These are phyloP conservation scores for Apodemia zela DNA, from an alignment of 2,888 invertebrate genomes.

Conservation along the genomic window DNA sequence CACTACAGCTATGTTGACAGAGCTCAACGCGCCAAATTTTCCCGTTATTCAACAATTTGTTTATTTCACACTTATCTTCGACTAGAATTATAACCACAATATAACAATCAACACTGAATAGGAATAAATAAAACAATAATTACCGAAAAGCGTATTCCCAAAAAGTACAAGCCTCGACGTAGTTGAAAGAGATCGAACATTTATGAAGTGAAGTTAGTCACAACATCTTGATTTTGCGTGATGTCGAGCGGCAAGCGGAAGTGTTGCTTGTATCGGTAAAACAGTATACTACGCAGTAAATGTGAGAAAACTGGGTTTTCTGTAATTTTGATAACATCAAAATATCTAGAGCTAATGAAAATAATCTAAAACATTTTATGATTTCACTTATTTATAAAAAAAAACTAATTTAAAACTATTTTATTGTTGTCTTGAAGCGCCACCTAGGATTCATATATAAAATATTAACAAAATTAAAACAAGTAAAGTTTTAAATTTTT, in stretches of 20 bases:
- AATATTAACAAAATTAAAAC: too few relatives aligned
- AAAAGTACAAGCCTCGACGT: slow-evolving; percentile 74
- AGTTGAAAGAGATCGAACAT: slow-evolving; percentile 76
- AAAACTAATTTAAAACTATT: neutral
- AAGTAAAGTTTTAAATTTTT: too few relatives aligned
- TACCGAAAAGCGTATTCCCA: slow-evolving; percentile 73
- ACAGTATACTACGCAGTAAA: slow-evolving; percentile 63
- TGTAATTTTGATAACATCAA: neutral
- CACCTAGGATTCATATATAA: neutral
- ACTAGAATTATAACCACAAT: slow-evolving; percentile 38
- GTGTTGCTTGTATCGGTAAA: slow-evolving; percentile 53
- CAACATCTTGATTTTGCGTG: slow-evolving; percentile 58
- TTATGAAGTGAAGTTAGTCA: slow-evolving; percentile 69
- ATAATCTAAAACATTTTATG: neutral
- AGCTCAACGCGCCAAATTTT: slow-evolving; percentile 71
- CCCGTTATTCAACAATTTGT: slow-evolving; percentile 44
- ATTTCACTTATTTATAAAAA: neutral
- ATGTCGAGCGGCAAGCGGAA: slow-evolving; percentile 75
- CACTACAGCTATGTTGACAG: slow-evolving; percentile 70
- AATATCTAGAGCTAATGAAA: neutral
- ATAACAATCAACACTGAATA: slow-evolving; percentile 41
- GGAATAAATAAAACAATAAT: slow-evolving; percentile 60
- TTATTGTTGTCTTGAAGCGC: neutral
- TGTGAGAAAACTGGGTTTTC: slow-evolving; percentile 25
- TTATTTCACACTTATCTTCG: slow-evolving; percentile 43